Evolutionary conservation across 2,113 vertebrate species (phyloP).

Genomic region (Meles meles): DNA sequence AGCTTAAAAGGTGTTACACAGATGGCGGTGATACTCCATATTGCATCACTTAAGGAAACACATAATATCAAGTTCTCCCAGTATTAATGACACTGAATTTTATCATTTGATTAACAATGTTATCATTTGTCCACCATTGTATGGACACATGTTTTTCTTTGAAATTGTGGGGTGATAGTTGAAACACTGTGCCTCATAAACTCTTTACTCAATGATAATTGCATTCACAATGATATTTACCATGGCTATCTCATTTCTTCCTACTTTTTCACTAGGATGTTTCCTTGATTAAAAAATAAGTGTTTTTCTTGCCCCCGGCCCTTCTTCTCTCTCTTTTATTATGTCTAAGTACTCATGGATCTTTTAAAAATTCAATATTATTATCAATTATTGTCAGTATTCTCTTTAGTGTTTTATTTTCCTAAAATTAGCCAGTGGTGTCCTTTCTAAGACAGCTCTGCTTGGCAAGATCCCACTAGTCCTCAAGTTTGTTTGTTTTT

Average conservation of each 20-base stretch:
- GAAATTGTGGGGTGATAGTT: background rate
- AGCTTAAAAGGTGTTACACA: background rate
- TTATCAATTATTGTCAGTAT: background rate
- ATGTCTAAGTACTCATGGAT: background rate
- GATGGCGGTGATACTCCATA: background rate
- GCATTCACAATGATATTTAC: background rate
- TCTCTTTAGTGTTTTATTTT: background rate
- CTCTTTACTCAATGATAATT: background rate
- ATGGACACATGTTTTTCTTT: background rate
- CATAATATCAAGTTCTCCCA: background rate
- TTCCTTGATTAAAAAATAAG: background rate
- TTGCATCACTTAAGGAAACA: background rate
- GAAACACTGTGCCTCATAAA: background rate
- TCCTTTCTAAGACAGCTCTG: background rate
- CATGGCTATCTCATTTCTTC: background rate
- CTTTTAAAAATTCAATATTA: background rate
- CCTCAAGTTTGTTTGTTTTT: background rate
- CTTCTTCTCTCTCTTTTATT: background rate
- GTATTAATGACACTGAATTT: background rate
- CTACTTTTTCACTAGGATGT: background rate
- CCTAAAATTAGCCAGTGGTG: background rate
- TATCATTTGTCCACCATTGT: background rate
- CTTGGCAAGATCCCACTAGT: background rate
- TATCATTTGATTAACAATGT: background rate
- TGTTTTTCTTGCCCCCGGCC: background rate